phyloP scores from a whole-genome alignment of 2,888 invertebrate genomes.

The Lasius platythorax region DNA sequence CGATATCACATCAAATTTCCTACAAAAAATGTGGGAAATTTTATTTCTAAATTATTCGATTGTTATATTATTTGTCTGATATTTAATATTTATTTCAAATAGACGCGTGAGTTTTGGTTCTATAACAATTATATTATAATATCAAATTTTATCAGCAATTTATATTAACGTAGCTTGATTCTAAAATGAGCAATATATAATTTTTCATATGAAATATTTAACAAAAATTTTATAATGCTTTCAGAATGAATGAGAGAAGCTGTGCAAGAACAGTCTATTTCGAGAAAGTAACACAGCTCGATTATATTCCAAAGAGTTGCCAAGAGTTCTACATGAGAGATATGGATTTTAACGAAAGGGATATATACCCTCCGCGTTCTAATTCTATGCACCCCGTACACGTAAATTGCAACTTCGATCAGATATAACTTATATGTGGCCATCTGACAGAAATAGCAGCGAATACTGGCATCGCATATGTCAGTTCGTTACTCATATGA shows the following conservation, averaged over 20 bases:
- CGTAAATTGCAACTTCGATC: slow-evolving; percentile 38
- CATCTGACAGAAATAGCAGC: slow-evolving; percentile 41
- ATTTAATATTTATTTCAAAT: not conserved
- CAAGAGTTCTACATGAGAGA: slow-evolving; percentile 13
- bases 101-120: not conserved
- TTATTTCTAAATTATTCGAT: slow-evolving; percentile 1
- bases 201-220: not conserved
- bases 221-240: not conserved
- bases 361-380: slow-evolving; percentile 37
- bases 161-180: not conserved
- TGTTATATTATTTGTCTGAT: not conserved
- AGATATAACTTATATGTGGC: slow-evolving; percentile 27
- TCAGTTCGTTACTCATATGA: not conserved
- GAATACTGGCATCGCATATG: slow-evolving; percentile 37
- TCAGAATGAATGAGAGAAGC: slow-evolving; percentile 28
- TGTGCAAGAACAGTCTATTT: slow-evolving; percentile 47
- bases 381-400: slow-evolving; percentile 54
- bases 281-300: slow-evolving; percentile 40
- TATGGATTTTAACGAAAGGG: slow-evolving; percentile 49
- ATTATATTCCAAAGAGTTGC: slow-evolving; percentile 18
- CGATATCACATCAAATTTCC: not conserved
- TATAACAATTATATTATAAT: not conserved
- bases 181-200: not conserved
- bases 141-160: not conserved
- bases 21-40: not conserved